These are phyloP conservation scores for Trachelus troglodyta DNA, from an alignment of 2,888 invertebrate species.

Conservation along the genomic window DNA sequence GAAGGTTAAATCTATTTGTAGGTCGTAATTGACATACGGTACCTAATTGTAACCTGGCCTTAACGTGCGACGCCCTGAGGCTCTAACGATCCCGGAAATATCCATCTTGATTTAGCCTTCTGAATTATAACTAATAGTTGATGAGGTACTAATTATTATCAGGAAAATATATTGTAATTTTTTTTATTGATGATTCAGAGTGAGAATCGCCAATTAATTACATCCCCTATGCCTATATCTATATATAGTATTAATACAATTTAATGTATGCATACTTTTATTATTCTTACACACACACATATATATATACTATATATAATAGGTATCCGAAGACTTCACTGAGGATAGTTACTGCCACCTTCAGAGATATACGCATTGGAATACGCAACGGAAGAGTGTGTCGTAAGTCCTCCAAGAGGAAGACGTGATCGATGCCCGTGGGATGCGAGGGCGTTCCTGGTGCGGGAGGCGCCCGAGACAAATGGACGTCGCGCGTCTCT, in stretches of 20 bases:
- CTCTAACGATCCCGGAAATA: constrained; percentile 15
- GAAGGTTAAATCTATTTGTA: constrained; percentile 11
- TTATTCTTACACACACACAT: no score
- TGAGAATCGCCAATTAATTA: not conserved
- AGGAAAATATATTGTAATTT: not conserved
- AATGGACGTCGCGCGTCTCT: constrained; percentile 67
- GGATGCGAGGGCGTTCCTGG: constrained; percentile 66
- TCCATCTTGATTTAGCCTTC: constrained; percentile 3
- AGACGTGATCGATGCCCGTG: constrained; percentile 67
- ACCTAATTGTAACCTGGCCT: constrained; percentile 18
- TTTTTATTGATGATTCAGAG: not conserved
- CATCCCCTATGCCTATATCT: not conserved
- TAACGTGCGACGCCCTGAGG: not conserved
- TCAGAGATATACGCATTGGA: constrained; percentile 3
- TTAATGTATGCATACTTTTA: no score
- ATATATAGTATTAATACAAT: no score
- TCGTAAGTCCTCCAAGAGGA: constrained; percentile 45
- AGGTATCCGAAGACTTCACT: not conserved
- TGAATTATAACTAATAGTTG: not conserved
- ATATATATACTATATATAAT: no score
- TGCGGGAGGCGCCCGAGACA: constrained; percentile 67
- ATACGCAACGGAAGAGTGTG: constrained; percentile 14
- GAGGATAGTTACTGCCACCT: not conserved
- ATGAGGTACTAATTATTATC: not conserved
- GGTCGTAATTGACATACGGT: constrained; percentile 15